Conservation (phyloP, 1,140 invertebrate species). For the Propsilocerus akamusi region DNA sequence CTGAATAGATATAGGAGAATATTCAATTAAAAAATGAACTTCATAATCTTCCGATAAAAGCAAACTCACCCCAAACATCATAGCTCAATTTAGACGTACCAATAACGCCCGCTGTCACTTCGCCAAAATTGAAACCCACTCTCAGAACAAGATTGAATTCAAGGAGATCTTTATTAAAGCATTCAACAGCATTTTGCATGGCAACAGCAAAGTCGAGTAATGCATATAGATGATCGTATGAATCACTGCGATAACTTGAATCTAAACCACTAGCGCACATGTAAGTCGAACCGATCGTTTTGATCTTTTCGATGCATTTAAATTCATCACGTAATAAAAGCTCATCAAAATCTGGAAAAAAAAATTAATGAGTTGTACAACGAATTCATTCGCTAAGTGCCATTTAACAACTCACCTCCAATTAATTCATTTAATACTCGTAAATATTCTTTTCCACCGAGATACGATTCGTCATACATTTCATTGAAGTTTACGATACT, state of each 20-base stretch:
- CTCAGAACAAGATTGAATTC: constrained; percentile 85
- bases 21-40: not conserved
- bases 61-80: constrained; percentile 79
- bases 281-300: constrained; percentile 92
- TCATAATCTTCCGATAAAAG: not conserved
- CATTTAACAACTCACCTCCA: constrained; percentile 22
- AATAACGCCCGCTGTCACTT: constrained; percentile 90
- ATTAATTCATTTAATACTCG: constrained; percentile 88
- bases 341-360: constrained; percentile 68
- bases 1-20: not conserved
- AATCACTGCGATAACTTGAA: constrained; percentile 43
- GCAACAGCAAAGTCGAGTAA: constrained; percentile 76
- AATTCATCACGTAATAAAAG: constrained; percentile 65
- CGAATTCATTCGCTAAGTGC: not conserved
- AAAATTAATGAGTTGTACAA: not conserved
- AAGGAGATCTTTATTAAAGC: constrained; percentile 74
- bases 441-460: constrained; percentile 80
- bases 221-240: constrained; percentile 63
- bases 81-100: constrained; percentile 92
- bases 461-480: constrained; percentile 89
- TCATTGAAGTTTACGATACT: constrained; percentile 92
- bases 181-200: constrained; percentile 68
- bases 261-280: constrained; percentile 95
- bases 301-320: constrained; percentile 89
- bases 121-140: constrained; percentile 66